Percentiles rank a stretch among this genome's conserved stretches.
phyloP scores from a whole-genome alignment of 2,888 invertebrate genomes.

The Spisula subtruncata region DNA sequence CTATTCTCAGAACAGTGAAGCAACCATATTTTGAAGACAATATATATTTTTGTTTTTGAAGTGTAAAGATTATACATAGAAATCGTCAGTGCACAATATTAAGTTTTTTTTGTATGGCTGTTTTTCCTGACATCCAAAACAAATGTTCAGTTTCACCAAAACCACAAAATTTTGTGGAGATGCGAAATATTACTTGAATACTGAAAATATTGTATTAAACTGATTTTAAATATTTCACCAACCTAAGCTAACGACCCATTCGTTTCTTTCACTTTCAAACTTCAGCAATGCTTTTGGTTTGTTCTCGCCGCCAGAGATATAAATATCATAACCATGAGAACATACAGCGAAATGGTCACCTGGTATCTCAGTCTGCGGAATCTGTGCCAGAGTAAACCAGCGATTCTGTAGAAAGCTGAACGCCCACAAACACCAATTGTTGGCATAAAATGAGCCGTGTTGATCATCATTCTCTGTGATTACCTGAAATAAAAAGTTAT shows the following conservation, averaged over 20 bases:
- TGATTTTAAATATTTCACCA: no score
- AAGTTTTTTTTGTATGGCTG: no score
- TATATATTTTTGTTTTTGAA: no score
- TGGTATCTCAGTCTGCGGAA: constrained; percentile 67
- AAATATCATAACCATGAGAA: constrained; percentile 70
- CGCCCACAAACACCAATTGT: constrained; percentile 73
- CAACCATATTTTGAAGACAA: no score
- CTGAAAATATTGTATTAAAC: no score
- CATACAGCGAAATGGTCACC: constrained; percentile 67
- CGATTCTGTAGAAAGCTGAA: constrained; percentile 68
- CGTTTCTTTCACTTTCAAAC: constrained; percentile 73
- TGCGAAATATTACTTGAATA: no score
- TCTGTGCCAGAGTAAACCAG: constrained; percentile 73
- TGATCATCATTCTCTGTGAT: constrained; percentile 73
- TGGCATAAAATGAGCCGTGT: constrained; percentile 69
- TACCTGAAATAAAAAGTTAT: constrained; percentile 46
- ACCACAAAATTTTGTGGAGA: no score
- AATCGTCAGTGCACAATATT: no score
- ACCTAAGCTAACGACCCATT: constrained; percentile 66
- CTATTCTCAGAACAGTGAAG: no score
- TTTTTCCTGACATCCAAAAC: no score
- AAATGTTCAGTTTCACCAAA: no score
- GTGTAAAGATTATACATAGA: no score
- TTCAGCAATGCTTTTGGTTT: constrained; percentile 69
- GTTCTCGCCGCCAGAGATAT: constrained; percentile 68